Percentiles rank a stretch among this genome's conserved stretches.
Evolutionary conservation across 2,113 vertebrate species (phyloP).

Genomic region (Gasterosteus nipponicus): DNA sequence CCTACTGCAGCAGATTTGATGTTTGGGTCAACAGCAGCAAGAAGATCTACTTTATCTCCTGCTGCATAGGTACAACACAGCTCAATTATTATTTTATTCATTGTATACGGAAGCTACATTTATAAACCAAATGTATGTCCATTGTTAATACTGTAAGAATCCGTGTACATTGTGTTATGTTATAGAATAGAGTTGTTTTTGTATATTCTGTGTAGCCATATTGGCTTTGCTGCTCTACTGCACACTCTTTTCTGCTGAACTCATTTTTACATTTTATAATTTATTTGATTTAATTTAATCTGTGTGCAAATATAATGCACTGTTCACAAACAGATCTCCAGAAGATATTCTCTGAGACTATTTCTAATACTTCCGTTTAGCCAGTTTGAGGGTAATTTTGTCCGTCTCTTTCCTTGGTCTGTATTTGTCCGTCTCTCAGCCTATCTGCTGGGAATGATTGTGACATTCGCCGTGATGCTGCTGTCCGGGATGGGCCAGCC

Average conservation of each 20-base stretch:
- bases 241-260: not conserved
- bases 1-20: slow-evolving; percentile 97
- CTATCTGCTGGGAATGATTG: slow-evolving; percentile 89
- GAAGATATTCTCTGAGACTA: not conserved
- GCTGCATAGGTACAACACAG: slow-evolving; percentile 84
- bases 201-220: not conserved
- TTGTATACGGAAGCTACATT: not conserved
- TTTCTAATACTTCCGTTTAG: not conserved
- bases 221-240: not conserved
- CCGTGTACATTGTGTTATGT: not conserved
- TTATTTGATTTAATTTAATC: not conserved
- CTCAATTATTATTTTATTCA: not conserved
- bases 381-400: not conserved
- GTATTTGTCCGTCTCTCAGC: slow-evolving; percentile 71
- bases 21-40: slow-evolving; percentile 86
- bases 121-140: not conserved
- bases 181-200: not conserved
- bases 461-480: slow-evolving; percentile 90
- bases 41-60: slow-evolving; percentile 89
- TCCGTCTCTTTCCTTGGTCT: not conserved
- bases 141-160: not conserved
- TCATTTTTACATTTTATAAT: not conserved
- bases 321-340: no score
- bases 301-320: not conserved
- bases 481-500: slow-evolving; percentile 92